phyloP scores from a whole-genome alignment of 2,113 vertebrate genomes.

The Barbus barbus region DNA sequence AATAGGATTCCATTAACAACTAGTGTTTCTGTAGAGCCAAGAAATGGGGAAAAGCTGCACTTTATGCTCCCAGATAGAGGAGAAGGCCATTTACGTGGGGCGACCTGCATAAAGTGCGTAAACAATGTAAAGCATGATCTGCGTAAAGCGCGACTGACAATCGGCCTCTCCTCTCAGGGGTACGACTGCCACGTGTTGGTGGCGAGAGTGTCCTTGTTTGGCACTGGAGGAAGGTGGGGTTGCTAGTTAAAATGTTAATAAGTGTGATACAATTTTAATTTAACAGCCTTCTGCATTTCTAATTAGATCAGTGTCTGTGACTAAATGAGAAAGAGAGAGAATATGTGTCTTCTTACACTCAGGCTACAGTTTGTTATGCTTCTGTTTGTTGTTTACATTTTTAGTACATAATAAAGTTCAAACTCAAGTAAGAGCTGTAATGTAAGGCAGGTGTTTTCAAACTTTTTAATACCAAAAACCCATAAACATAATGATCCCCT shows the following conservation, averaged over 20 bases:
- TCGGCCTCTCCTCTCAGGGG: constrained; percentile 59
- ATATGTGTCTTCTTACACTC: constrained; percentile 63
- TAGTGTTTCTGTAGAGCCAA: constrained; percentile 70
- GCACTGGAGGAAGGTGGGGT: constrained; percentile 79
- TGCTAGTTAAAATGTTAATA: constrained; percentile 84
- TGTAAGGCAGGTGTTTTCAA: neutral
- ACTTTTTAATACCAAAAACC: neutral
- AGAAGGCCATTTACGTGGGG: constrained; percentile 46
- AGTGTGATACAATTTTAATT: constrained; percentile 84
- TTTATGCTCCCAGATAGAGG: constrained; percentile 56
- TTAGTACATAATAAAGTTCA: neutral
- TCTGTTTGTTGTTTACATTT: constrained; percentile 32
- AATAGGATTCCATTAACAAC: constrained; percentile 80
- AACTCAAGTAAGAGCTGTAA: too few relatives aligned
- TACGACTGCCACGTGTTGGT: constrained; percentile 74
- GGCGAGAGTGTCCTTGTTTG: constrained; percentile 76
- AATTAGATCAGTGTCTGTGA: constrained; percentile 83
- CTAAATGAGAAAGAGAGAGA: constrained; percentile 79
- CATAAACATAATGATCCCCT: neutral
- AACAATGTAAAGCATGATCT: constrained; percentile 23
- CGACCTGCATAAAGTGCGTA: constrained; percentile 40
- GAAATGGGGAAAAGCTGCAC: constrained; percentile 66
- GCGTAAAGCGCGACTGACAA: neutral
- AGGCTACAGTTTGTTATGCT: constrained; percentile 36
- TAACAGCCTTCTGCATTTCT: constrained; percentile 83